Evolutionary conservation across 1,140 invertebrate species (phyloP).

Genomic region (Eupeodes corollae): DNA sequence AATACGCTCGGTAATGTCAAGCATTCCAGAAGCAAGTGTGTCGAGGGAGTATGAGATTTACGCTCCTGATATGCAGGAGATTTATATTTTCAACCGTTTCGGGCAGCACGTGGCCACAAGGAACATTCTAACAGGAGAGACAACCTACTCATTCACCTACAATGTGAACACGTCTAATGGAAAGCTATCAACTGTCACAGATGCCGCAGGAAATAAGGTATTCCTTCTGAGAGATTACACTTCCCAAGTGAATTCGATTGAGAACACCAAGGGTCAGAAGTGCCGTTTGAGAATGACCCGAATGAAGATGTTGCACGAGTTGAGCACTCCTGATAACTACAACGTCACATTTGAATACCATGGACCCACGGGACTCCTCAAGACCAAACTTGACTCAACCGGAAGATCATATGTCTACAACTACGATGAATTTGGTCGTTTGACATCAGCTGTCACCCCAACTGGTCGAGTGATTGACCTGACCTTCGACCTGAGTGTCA

Average conservation of each 20-base stretch:
- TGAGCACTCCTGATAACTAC: slow-evolving; percentile 82
- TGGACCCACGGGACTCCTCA: slow-evolving; percentile 73
- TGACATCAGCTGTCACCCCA: slow-evolving; percentile 81
- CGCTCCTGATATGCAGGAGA: slow-evolving; percentile 88
- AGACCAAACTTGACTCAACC: slow-evolving; percentile 77
- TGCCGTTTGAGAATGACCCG: slow-evolving; percentile 78
- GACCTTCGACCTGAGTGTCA: slow-evolving; percentile 74
- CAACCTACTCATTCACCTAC: slow-evolving; percentile 85
- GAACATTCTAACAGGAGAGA: slow-evolving; percentile 86
- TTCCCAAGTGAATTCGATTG: slow-evolving; percentile 81
- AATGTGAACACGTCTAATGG: slow-evolving; percentile 94
- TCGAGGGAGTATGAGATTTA: slow-evolving; percentile 87
- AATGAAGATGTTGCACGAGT: slow-evolving; percentile 78
- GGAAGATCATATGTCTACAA: slow-evolving; percentile 88
- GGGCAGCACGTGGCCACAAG: slow-evolving; percentile 87
- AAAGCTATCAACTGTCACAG: slow-evolving; percentile 82
- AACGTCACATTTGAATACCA: slow-evolving; percentile 90
- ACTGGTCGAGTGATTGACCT: slow-evolving; percentile 80
- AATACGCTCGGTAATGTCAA: slow-evolving; percentile 83
- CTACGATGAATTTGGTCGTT: slow-evolving; percentile 87
- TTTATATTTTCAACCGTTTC: slow-evolving; percentile 91
- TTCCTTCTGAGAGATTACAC: slow-evolving; percentile 81
- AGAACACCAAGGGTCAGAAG: slow-evolving; percentile 88
- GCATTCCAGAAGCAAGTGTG: slow-evolving; percentile 74
- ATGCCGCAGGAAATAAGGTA: slow-evolving; percentile 87